Conservation (phyloP, 2,888 invertebrate genomes). For the Lasioglossum malachurum region DNA sequence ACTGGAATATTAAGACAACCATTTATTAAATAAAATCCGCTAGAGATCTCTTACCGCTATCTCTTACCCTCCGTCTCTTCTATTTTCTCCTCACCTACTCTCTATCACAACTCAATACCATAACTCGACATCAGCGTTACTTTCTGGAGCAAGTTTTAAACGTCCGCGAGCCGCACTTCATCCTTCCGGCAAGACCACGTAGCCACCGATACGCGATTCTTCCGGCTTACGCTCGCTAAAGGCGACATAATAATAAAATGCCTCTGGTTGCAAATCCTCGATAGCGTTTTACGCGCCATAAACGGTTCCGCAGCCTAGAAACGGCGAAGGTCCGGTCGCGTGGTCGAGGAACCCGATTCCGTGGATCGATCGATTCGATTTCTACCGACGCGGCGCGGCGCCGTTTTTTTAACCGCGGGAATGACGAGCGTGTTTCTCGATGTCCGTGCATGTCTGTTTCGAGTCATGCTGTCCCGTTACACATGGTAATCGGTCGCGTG, state of each 20-base stretch:
- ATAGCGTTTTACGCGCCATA: slow-evolving; percentile 1
- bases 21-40: no score
- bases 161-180: background rate
- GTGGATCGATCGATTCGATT: background rate
- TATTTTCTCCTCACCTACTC: background rate
- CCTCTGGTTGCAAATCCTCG: background rate
- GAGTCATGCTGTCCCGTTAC: slow-evolving; percentile 42
- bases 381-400: background rate
- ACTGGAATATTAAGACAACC: background rate
- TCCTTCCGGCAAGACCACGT: background rate
- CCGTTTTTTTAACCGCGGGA: background rate
- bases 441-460: slow-evolving; percentile 21
- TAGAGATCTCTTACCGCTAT: no score
- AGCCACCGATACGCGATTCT: background rate
- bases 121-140: background rate
- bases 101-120: background rate
- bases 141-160: background rate
- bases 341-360: background rate
- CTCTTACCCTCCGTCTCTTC: background rate
- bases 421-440: slow-evolving; percentile 19
- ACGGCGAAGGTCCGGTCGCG: background rate
- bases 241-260: background rate
- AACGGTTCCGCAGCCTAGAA: background rate
- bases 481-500: slow-evolving; percentile 33
- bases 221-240: background rate